Evolutionary conservation across 2,888 invertebrate genomes (phyloP).

Genomic region (Steinernema carpocapsae): DNA sequence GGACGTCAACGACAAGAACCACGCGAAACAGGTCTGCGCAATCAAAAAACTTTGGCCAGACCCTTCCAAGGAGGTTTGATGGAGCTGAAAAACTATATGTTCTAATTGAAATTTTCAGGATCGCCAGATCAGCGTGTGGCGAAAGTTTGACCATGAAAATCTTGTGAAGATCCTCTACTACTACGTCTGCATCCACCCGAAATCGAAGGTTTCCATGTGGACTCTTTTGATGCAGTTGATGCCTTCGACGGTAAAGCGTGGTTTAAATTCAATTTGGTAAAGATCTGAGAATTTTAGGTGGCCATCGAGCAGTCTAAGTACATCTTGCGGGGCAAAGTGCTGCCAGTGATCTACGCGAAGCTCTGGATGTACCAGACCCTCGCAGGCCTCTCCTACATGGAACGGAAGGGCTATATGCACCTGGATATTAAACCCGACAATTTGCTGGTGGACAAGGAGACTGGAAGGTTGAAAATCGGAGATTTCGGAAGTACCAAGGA

Average conservation of each 20-base stretch:
- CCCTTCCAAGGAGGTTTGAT: conserved; percentile 34
- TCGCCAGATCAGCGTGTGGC: conserved; percentile 41
- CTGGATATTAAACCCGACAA: conserved; percentile 19
- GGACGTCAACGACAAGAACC: conserved; percentile 33
- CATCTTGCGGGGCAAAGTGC: conserved; percentile 37
- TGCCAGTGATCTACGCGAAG: conserved; percentile 32
- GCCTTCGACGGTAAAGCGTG: conserved; percentile 42
- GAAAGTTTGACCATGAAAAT: conserved; percentile 41
- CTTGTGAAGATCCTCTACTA: conserved; percentile 42
- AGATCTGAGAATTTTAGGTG: too few species aligned
- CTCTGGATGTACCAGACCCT: conserved; percentile 33
- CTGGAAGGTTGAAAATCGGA: neutral
- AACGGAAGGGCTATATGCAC: conserved; percentile 2
- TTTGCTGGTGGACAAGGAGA: conserved; percentile 21
- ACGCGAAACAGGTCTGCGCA: conserved; percentile 11
- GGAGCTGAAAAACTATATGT: neutral
- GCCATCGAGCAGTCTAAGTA: conserved; percentile 38
- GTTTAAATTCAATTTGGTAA: too few species aligned
- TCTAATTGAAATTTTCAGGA: conserved; percentile 36
- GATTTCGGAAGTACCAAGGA: neutral
- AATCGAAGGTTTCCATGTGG: conserved; percentile 44
- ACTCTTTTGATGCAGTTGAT: conserved; percentile 42
- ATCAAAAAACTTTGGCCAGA: conserved; percentile 44
- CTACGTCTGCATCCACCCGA: conserved; percentile 45
- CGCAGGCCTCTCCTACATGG: conserved; percentile 31